Conservation (phyloP, 2,888 invertebrate species). For the Leptopterna dolabrata region DNA sequence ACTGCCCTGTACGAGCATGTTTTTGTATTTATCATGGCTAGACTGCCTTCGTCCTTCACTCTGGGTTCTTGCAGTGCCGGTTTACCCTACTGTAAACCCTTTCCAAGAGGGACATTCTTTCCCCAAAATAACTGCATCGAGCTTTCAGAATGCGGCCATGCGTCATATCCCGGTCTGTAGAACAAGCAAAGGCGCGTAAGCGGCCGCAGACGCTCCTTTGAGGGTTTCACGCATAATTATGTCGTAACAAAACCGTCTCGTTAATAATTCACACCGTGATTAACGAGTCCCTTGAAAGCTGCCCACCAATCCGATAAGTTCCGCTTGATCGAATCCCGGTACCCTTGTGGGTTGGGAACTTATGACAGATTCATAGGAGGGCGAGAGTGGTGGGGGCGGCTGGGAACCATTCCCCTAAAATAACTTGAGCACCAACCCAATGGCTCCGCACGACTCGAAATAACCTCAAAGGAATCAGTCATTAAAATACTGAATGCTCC, state of each 20-base stretch:
- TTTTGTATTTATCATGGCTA: too few relatives aligned
- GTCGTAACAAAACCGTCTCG: conserved; percentile 44
- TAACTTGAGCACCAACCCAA: too few relatives aligned
- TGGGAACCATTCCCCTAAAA: background rate
- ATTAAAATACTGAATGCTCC: too few relatives aligned
- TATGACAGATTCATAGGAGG: background rate
- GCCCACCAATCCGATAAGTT: conserved; percentile 34
- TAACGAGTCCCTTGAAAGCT: conserved; percentile 6
- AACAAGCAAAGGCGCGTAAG: background rate
- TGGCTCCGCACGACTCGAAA: too few relatives aligned
- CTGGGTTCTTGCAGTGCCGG: background rate
- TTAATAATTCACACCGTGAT: conserved; percentile 45
- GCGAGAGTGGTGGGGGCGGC: background rate
- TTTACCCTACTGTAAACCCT: background rate
- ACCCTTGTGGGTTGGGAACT: background rate
- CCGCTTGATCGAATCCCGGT: background rate
- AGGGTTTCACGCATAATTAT: conserved; percentile 52
- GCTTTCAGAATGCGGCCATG: conserved; percentile 5
- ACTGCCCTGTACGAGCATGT: too few relatives aligned
- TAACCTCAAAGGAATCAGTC: too few relatives aligned
- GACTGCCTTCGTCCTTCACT: too few relatives aligned
- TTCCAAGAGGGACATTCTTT: background rate
- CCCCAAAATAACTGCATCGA: background rate
- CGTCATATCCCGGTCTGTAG: background rate
- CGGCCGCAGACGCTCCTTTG: background rate